Evolutionary conservation across 2,888 invertebrate species (phyloP).

Genomic region (Acanthococcus lagerstroemiae): DNA sequence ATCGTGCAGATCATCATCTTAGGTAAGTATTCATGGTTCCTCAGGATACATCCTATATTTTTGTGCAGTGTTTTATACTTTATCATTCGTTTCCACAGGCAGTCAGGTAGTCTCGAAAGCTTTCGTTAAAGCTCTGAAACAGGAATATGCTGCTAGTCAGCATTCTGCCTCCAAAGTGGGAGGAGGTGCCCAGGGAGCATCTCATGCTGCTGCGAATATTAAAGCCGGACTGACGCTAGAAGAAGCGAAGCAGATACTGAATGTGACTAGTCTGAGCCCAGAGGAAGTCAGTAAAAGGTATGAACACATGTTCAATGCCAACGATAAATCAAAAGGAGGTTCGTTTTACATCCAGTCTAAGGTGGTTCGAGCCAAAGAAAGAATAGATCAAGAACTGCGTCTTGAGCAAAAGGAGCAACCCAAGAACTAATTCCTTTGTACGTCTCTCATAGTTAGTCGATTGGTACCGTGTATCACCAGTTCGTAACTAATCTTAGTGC

Average conservation of each 20-base stretch:
- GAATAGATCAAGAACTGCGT: slow-evolving; percentile 68
- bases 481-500: too few relatives aligned
- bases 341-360: slow-evolving; percentile 97
- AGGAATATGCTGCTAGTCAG: slow-evolving; percentile 76
- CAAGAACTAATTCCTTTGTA: too few relatives aligned
- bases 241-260: slow-evolving; percentile 92
- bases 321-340: slow-evolving; percentile 87
- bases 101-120: slow-evolving; percentile 84
- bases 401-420: too few relatives aligned
- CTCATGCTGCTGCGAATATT: slow-evolving; percentile 65
- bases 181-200: slow-evolving; percentile 56
- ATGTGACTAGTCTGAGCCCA: slow-evolving; percentile 57
- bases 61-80: not conserved
- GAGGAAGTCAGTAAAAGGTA: slow-evolving; percentile 62
- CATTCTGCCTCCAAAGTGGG: slow-evolving; percentile 71
- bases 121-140: slow-evolving; percentile 78
- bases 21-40: slow-evolving; percentile 44
- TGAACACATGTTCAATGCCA: slow-evolving; percentile 75
- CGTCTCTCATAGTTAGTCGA: too few relatives aligned
- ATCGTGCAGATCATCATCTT: slow-evolving; percentile 81
- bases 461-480: too few relatives aligned
- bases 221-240: slow-evolving; percentile 73
- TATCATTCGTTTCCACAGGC: not conserved
- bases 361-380: slow-evolving; percentile 82
- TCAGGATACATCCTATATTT: not conserved